A percentile compares a stretch with the other conserved stretches of the same genome.
phyloP scores from a whole-genome alignment of 2,888 invertebrate species.

The Meloe dianella region DNA sequence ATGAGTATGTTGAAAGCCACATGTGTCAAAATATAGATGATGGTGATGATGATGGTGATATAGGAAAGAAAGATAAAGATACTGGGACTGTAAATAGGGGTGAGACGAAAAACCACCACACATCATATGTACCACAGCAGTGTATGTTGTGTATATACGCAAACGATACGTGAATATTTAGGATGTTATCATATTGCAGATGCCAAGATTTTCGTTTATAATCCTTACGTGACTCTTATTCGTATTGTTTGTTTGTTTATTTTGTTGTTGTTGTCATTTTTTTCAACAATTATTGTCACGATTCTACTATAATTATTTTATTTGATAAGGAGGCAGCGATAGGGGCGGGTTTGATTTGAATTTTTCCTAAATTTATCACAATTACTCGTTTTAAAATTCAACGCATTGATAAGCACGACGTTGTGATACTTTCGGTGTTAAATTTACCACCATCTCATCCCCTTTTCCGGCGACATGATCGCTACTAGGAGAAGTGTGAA shows the following conservation, averaged over 20 bases:
- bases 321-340: neutral
- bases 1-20: slow-evolving; percentile 48
- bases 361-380: slow-evolving; percentile 23
- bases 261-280: neutral
- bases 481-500: slow-evolving; percentile 48
- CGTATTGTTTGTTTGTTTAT: neutral
- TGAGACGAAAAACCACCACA: slow-evolving; percentile 45
- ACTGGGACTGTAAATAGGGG: slow-evolving; percentile 28
- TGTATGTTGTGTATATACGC: slow-evolving; percentile 48
- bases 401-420: slow-evolving; percentile 47
- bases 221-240: slow-evolving; percentile 42
- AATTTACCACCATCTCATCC: slow-evolving; percentile 36
- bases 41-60: slow-evolving; percentile 49
- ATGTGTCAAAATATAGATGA: slow-evolving; percentile 50
- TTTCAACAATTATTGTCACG: neutral
- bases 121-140: slow-evolving; percentile 53
- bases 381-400: slow-evolving; percentile 31
- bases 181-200: slow-evolving; percentile 53
- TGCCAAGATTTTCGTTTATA: slow-evolving; percentile 46
- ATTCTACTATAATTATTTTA: slow-evolving; percentile 12
- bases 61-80: slow-evolving; percentile 51
- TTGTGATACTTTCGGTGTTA: slow-evolving; percentile 43
- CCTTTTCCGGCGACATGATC: slow-evolving; percentile 26
- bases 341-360: neutral
- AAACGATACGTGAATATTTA: slow-evolving; percentile 58